Base-by-base conservation (phyloP, 2,113 vertebrate genomes). In the Hydropotes inermis region DNA sequence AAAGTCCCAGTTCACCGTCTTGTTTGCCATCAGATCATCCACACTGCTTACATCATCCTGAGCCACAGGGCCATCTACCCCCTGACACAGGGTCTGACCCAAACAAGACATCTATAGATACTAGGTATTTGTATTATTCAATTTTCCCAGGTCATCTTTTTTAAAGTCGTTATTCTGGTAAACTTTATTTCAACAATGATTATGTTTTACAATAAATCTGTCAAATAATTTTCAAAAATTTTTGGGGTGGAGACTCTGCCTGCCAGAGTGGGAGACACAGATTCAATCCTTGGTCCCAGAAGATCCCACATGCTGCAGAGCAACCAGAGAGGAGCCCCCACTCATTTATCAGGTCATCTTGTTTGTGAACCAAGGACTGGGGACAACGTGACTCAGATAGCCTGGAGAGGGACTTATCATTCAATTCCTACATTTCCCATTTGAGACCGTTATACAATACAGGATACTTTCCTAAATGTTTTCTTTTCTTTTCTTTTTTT, bases 11-110 rank as follows among this genome's bases (percentile, higher is more conserved):
- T 43, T 76, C 39, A 43, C 39, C 23, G 0, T 76, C 23, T 43
- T 43, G 39, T 27, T 43, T 0, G 0, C 39, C 23, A 27, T 76
- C 70, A 43, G 39, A 76, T 76, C 7, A 0, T 76, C 70, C 39
- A 43, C 70, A 76, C 39, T 27, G 70, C 70, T 76, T 27, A 76
- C 11, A 2, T 25, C 70, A 4, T 76, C 70, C 39, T 76, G 70
- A 76, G 39, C 23, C 36, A 76, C 39, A 43, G 23, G 23, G 39
- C 21, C 70, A 13, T 27, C 23, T 43, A 43, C 39, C 28, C 47
- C 1, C 28, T 78, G 74, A 45, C 25, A 30, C 9, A 9, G 25
- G 54, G 16, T 27, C 54, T 91, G 81, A n/a, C 52, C 7, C 43
- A 64, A 52, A 54, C 27, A 39, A 83, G 14, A 28, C 55, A 55